Conservation (phyloP, 2,888 invertebrate genomes). For the Zhengitettix transpicula region DNA sequence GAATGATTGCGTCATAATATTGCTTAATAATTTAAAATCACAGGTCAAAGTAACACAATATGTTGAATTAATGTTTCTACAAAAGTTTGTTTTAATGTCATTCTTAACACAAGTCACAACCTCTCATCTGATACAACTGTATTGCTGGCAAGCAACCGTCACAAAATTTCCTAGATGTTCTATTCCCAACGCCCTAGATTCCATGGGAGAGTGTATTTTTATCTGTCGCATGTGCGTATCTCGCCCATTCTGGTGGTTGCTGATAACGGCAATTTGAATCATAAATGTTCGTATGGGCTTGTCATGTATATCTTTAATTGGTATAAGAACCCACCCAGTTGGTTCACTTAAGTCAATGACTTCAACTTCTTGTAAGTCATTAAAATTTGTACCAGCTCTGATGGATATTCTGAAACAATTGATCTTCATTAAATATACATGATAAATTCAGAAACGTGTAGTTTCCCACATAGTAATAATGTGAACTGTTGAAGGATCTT, state of each 20-base stretch:
- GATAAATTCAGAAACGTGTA: neutral
- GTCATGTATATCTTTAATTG: slow-evolving; percentile 73
- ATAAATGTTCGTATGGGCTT: slow-evolving; percentile 86
- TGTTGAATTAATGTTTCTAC: too few species aligned
- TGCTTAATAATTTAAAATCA: too few species aligned
- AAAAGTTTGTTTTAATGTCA: too few species aligned
- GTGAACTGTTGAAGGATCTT: too few species aligned
- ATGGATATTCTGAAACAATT: slow-evolving; percentile 54
- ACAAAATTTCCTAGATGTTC: slow-evolving; percentile 58
- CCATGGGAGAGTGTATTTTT: slow-evolving; percentile 78
- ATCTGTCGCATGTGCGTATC: slow-evolving; percentile 97
- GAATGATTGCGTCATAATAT: too few species aligned
- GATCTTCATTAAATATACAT: neutral
- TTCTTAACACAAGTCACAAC: neutral
- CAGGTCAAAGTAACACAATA: too few species aligned
- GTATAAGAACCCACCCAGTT: slow-evolving; percentile 90
- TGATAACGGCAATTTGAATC: slow-evolving; percentile 89
- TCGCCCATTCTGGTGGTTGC: slow-evolving; percentile 97
- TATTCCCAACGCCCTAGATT: slow-evolving; percentile 44
- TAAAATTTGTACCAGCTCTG: slow-evolving; percentile 87
- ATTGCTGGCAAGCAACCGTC: slow-evolving; percentile 66
- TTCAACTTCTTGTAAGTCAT: slow-evolving; percentile 91
- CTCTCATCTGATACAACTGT: slow-evolving; percentile 57
- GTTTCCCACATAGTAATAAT: too few species aligned
- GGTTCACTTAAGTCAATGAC: slow-evolving; percentile 87